Evolutionary conservation across 1,140 invertebrate genomes (phyloP), one percentile per base, ranked within the genome.

Genomic region (Gryon sp.): DNA sequence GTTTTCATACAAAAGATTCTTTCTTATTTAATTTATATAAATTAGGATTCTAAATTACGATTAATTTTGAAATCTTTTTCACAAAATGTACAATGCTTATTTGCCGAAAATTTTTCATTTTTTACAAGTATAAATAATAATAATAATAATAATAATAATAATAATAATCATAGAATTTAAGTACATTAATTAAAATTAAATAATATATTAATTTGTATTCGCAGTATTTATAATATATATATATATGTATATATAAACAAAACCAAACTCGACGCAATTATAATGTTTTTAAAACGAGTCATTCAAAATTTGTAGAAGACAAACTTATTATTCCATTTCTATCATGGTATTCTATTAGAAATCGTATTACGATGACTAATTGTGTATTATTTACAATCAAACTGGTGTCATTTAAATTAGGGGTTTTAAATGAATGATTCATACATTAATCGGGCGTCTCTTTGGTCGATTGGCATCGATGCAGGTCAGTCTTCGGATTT

Each of bases 381-480:
- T 7, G 36, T 12, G n/a, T n/a, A 14, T 11, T 73, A 73, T 73
- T 40, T 63, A 65, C 59, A 73, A 34, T 45, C 3, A 30, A n/a
- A 48, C 12, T 48, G 38, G 15, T 46, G 6, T 53, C 26, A 38
- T 12, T 4, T 69, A 62, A 65, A 73, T 75, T 50, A 38, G 26
- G 68, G 32, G 53, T 63, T 55, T 76, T 80, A 78, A 76, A 82
- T 65, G 63, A 77, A 78, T 20, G 30, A 18, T 18, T n/a, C n/a
- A n/a, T n/a, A n/a, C n/a, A n/a, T n/a, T n/a, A n/a, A n/a, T n/a
- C n/a, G 59, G 72, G 78, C 46, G 63, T 76, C 76, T 88, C 85
- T 88, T 88, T 87, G 87, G 87, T 88, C 86, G 83, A 80, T 86
- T 86, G 84, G 86, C 82, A 84, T 80, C 80, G 84, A 82, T 85